Evolutionary conservation across 2,113 vertebrate genomes (phyloP).

Genomic region (Corythornis cristatus): DNA sequence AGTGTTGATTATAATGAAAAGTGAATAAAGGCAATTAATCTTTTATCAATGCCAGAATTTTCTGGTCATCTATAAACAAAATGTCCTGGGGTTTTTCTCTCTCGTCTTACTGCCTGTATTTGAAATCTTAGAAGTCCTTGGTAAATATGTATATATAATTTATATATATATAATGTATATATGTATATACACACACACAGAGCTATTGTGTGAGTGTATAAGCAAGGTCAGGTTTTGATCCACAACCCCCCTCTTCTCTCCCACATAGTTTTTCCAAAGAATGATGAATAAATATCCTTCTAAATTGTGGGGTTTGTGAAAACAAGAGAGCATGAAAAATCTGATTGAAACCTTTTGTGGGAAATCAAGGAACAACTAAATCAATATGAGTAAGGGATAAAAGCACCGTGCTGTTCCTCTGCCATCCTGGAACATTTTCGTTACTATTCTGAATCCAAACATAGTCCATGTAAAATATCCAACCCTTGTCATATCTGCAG

Average conservation of each 20-base stretch:
- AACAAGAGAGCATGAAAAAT: neutral
- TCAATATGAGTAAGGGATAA: neutral
- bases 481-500: neutral
- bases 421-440: neutral
- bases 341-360: neutral
- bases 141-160: too few relatives aligned
- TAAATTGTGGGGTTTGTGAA: neutral
- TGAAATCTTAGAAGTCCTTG: neutral
- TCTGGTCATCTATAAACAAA: neutral
- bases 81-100: neutral
- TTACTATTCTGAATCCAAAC: neutral
- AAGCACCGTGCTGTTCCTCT: neutral
- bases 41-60: neutral
- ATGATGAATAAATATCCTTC: neutral
- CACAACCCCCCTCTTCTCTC: neutral
- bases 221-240: neutral
- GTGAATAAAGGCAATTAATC: neutral
- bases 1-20: fast-evolving
- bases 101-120: neutral
- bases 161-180: too few relatives aligned
- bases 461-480: neutral
- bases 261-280: neutral
- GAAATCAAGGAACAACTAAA: neutral
- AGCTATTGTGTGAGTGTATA: neutral
- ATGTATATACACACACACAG: too few relatives aligned